Evolutionary conservation across 1,140 invertebrate genomes (phyloP), one percentile per base, ranked within the genome.

Genomic region (Pogonomyrmex barbatus): DNA sequence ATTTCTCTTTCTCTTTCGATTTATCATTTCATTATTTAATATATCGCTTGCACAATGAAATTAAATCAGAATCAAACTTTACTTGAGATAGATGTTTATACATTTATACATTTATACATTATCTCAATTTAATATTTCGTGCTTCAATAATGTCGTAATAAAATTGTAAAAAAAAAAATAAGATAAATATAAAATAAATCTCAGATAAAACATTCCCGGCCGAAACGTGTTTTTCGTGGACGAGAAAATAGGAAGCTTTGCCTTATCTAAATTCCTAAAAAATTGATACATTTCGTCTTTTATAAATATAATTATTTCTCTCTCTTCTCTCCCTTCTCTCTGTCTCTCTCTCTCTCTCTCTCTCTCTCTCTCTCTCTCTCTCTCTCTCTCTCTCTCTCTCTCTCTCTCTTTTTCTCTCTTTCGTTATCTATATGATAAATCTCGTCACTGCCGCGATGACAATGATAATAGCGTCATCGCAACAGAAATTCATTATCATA

Each of bases 401-500:
- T 52, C 50, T 52, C 50, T 52, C 30, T 62, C 58, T 62, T 30
- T 62, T 4, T 62, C 30, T 62, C 30, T 62, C 9, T 60, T 30
- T 10, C 58, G 10, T 14, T 52, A 50, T 68, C n/a, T 67, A 24
- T 81, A 86, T 73, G 73, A 73, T 77, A 71, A 36, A 73, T 87
- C 60, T 81, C 39, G 58, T 86, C 70, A 65, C 63, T 56, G 50
- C 68, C 14, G 36, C 75, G 70, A 10, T 89, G 70, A 39, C 56
- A 54, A 50, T 62, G 47, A 78, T 54, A 62, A 4, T 82, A 52
- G 17, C 17, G 30, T 87, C 83, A 60, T 88, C 77, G 54, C 70
- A 90, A 45, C 68, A 79, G 75, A 76, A 65, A 85, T 58, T 87
- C 56, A 85, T 89, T 81, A 90, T 79, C 86, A 77, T 88, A 87